These are phyloP conservation scores for Pluvianellus socialis DNA, from an alignment of 2,113 vertebrate genomes.

Conservation along the genomic window DNA sequence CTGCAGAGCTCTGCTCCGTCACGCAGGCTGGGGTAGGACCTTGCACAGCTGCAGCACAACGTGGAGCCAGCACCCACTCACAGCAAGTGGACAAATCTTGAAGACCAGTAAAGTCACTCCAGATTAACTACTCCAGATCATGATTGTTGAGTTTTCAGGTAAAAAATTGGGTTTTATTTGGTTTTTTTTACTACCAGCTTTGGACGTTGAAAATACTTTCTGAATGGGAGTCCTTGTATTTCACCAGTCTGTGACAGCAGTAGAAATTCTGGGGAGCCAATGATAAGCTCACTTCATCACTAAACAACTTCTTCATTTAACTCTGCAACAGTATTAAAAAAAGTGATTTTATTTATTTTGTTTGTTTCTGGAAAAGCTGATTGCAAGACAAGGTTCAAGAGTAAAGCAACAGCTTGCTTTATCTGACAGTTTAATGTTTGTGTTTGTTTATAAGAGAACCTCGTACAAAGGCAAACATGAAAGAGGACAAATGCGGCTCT, in stretches of 20 bases:
- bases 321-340: neutral
- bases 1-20: neutral
- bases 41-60: neutral
- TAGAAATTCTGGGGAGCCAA: neutral
- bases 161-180: neutral
- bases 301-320: neutral
- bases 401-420: neutral
- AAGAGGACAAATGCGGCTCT: neutral
- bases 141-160: neutral
- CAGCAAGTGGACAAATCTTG: neutral
- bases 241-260: neutral
- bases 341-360: no score
- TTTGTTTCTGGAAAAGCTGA: neutral
- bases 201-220: neutral
- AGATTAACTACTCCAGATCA: neutral
- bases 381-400: neutral
- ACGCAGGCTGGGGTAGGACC: neutral
- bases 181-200: neutral
- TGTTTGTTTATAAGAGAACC: neutral
- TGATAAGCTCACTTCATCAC: neutral
- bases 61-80: neutral
- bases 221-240: neutral
- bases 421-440: neutral
- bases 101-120: neutral
- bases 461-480: neutral